These are phyloP conservation scores for Drosophila sordidapex DNA, from an alignment of 2,888 invertebrate genomes.

Conservation along the genomic window DNA sequence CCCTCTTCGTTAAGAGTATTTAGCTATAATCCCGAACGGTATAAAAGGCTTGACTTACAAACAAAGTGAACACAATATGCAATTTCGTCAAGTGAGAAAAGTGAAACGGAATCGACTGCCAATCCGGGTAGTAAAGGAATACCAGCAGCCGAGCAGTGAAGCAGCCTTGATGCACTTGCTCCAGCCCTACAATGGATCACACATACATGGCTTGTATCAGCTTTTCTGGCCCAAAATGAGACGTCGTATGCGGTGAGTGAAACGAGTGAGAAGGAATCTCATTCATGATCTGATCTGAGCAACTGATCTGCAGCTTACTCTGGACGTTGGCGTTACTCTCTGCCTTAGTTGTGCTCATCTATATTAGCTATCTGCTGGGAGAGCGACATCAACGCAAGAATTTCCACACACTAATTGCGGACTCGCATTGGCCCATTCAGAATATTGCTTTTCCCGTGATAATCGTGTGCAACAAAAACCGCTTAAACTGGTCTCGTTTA, in stretches of 20 bases:
- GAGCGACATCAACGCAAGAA: constrained; percentile 66
- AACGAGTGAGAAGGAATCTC: background rate
- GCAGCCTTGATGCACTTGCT: constrained; percentile 53
- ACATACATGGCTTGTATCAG: constrained; percentile 68
- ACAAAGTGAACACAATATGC: constrained; percentile 34
- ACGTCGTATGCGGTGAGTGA: constrained; percentile 65
- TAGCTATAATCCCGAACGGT: background rate
- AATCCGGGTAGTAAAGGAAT: constrained; percentile 23
- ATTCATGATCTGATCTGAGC: background rate
- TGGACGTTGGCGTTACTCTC: constrained; percentile 71
- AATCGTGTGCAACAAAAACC: constrained; percentile 82
- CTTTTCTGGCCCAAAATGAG: constrained; percentile 59
- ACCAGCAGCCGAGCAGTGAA: background rate
- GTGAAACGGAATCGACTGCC: constrained; percentile 11
- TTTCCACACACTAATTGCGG: constrained; percentile 80
- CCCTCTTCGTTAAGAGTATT: background rate
- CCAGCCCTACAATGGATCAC: constrained; percentile 45
- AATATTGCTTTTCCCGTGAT: constrained; percentile 82
- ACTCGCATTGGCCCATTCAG: constrained; percentile 74
- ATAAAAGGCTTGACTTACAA: constrained; percentile 34
- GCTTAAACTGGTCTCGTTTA: constrained; percentile 82
- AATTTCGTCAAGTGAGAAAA: constrained; percentile 11
- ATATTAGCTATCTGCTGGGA: constrained; percentile 69
- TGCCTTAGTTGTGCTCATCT: constrained; percentile 70
- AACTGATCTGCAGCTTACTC: constrained; percentile 51